phyloP scores from a whole-genome alignment of 35 echinoderm and acorn worm genomes.

The Ophioderma brevispina region DNA sequence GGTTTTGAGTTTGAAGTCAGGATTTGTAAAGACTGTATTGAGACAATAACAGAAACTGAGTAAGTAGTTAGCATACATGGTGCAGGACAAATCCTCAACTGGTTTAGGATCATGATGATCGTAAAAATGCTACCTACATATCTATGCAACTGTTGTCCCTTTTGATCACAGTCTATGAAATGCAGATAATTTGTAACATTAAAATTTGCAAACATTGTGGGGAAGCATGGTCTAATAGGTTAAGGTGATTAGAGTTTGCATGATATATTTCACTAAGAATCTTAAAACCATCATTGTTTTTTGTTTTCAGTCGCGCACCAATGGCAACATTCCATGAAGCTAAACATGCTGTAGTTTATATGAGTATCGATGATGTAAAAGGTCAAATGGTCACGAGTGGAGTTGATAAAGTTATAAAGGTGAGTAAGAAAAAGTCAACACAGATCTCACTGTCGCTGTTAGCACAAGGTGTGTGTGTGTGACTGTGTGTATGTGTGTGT shows the following conservation, averaged over 20 bases:
- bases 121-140: not conserved
- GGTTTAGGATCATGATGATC: not conserved
- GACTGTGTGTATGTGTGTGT: no score
- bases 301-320: constrained; percentile 68
- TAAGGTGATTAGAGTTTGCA: no score
- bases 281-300: no score
- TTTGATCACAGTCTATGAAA: no score
- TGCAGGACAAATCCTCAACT: not conserved
- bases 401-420: constrained; percentile 95
- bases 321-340: constrained; percentile 96
- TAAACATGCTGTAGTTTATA: constrained; percentile 85
- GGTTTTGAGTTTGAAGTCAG: constrained; percentile 98
- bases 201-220: no score
- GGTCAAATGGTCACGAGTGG: constrained; percentile 94
- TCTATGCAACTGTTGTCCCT: not conserved
- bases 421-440: constrained; percentile 39
- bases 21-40: constrained; percentile 79
- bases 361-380: constrained; percentile 96
- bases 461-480: no score
- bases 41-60: constrained; percentile 92
- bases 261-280: no score
- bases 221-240: no score
- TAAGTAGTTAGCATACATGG: constrained; percentile 77
- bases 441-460: no score
- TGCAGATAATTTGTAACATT: no score